Evolutionary conservation across 2,113 vertebrate genomes (phyloP), one percentile per base, ranked within the genome.

Genomic region (Hyperoodon ampullatus): DNA sequence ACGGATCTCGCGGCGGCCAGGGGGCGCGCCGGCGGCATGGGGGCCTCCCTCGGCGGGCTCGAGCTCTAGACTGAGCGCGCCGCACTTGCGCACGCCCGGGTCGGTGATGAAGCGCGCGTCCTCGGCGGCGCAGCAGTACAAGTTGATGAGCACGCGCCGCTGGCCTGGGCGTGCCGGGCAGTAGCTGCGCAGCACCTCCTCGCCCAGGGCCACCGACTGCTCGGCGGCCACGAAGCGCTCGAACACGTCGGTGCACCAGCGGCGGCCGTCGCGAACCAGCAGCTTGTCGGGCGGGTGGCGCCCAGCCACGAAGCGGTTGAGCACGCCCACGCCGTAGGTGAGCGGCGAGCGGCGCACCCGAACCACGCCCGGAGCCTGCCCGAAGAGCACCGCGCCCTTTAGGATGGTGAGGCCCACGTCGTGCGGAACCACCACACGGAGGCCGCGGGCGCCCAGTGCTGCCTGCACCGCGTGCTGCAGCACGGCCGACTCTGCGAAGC

Each of bases 171-270:
- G 98, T 0, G 99, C 99, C 0, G 99, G 99, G 26, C 99, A 99
- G 98, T 99, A 99, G 95, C 99, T 99, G 68, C 99, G 96, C 50
- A 99, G 99, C 33, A 99, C 99, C 58, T 99, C 99, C 96, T 99
- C 99, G 0, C 99, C 99, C 93, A 99, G 97, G 0, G 99, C 99
- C 98, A 99, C 99, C 0, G 99, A 99, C 97, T 99, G 99, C 96
- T 99, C 99, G 0, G 99, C 99, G 0, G 98, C 98, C 33, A 99
- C 99, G 2, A 99, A 99, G 97, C 99, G 99, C 97, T 99, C 99
- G 0, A 99, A 99, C 98, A 99, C 98, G 96, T 99, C 99, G 0
- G 99, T 99, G 99, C 99, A 99, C 99, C 99, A 99, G 92, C 99
- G 98, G n/a, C 99, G 99, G 5, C 99, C 99, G 0, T 99, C 99